phyloP scores from a whole-genome alignment of 2,888 invertebrate genomes.

The Tipula confusa region DNA sequence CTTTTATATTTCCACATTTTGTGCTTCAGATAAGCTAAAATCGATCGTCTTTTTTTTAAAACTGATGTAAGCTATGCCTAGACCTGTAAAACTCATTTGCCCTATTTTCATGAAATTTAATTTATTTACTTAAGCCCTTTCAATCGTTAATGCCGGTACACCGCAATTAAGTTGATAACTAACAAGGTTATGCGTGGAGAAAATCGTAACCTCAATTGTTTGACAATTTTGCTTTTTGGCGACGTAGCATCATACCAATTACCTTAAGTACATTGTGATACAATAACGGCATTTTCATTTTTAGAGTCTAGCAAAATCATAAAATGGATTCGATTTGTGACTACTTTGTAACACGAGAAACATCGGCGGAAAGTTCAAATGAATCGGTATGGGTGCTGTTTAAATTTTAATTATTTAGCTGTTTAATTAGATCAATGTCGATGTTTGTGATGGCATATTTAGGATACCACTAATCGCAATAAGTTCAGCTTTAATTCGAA shows the following conservation, averaged over 20 bases:
- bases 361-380: background rate
- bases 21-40: too few relatives aligned
- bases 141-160: too few relatives aligned
- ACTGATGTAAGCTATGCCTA: too few relatives aligned
- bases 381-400: slow-evolving; percentile 42
- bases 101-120: too few relatives aligned
- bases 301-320: slow-evolving; percentile 52
- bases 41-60: too few relatives aligned
- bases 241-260: slow-evolving; percentile 60
- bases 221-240: too few relatives aligned
- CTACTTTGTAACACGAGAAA: slow-evolving; percentile 51
- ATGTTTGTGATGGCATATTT: slow-evolving; percentile 58
- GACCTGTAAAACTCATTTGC: too few relatives aligned
- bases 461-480: slow-evolving; percentile 59
- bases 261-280: slow-evolving; percentile 86
- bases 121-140: too few relatives aligned
- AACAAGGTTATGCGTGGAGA: too few relatives aligned
- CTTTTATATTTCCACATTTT: too few relatives aligned
- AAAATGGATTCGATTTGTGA: slow-evolving; percentile 68
- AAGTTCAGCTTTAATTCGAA: slow-evolving; percentile 81
- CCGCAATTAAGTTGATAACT: too few relatives aligned
- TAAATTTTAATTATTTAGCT: slow-evolving; percentile 60
- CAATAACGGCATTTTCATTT: slow-evolving; percentile 73
- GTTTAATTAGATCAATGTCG: slow-evolving; percentile 59
- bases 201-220: too few relatives aligned